phyloP scores from a whole-genome alignment of 2,797 vertebrate genomes.

The Cirrhinus mrigala region DNA sequence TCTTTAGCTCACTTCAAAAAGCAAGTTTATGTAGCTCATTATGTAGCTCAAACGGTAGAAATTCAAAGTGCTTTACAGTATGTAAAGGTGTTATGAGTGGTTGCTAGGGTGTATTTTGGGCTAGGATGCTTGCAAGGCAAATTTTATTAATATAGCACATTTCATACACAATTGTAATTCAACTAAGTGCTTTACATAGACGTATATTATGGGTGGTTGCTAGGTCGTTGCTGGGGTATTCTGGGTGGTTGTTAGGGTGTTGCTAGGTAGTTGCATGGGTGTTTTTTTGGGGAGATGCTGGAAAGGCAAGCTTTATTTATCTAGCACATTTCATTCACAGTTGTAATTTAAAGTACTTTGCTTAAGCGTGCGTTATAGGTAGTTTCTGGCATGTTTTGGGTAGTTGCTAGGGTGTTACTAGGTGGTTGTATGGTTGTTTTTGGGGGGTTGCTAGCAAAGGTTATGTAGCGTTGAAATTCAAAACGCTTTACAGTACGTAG shows the following conservation, averaged over 20 bases:
- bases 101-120: neutral
- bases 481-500: neutral
- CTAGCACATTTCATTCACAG: no score
- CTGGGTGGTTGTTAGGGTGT: neutral
- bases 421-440: no score
- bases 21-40: no score
- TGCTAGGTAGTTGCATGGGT: neutral
- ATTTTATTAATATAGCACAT: neutral
- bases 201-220: neutral
- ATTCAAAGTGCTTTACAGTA: no score
- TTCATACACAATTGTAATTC: no score
- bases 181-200: neutral
- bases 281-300: no score
- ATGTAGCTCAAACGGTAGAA: accelerated
- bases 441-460: no score
- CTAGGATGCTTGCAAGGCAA: neutral
- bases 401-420: neutral
- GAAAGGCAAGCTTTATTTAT: no score
- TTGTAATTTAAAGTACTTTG: no score
- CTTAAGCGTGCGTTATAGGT: no score
- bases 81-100: neutral
- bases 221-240: neutral
- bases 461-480: neutral
- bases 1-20: no score
- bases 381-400: no score